Percentiles rank a stretch among this genome's conserved stretches.
These are phyloP conservation scores for Lamproptera curius DNA, from an alignment of 2,888 invertebrate species.

Conservation along the genomic window DNA sequence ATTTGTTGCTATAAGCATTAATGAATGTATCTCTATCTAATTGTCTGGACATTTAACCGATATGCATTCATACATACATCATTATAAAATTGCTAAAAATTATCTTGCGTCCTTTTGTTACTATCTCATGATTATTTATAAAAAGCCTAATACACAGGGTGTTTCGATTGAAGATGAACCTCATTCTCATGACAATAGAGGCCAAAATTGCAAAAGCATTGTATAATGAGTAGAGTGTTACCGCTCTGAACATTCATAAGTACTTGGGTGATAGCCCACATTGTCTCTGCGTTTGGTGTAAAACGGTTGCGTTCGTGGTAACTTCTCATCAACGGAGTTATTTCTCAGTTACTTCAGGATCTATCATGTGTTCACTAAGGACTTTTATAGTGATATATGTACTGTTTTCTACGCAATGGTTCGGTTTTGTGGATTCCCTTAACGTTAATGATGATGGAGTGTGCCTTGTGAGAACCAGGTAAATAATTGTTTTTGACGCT, in stretches of 20 bases:
- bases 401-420: conserved; percentile 14
- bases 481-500: too few relatives aligned
- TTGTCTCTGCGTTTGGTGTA: conserved; percentile 3
- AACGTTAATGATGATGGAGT: conserved; percentile 39
- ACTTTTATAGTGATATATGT: conserved; percentile 4
- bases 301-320: conserved; percentile 13
- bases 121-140: too few relatives aligned
- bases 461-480: conserved; percentile 37
- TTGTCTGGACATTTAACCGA: too few relatives aligned
- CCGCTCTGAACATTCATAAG: conserved; percentile 1
- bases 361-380: too few relatives aligned
- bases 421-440: conserved; percentile 27
- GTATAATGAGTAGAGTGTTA: conserved; percentile 4
- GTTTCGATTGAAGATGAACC: not conserved
- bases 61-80: too few relatives aligned
- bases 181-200: not conserved
- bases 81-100: too few relatives aligned
- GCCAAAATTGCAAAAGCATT: conserved; percentile 6
- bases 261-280: conserved; percentile 14
- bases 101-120: too few relatives aligned
- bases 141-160: too few relatives aligned
- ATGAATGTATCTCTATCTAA: too few relatives aligned
- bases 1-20: too few relatives aligned
- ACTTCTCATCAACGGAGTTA: too few relatives aligned
- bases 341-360: too few relatives aligned